Conservation (phyloP, 2,113 vertebrate species). For the Plecotus auritus region DNA sequence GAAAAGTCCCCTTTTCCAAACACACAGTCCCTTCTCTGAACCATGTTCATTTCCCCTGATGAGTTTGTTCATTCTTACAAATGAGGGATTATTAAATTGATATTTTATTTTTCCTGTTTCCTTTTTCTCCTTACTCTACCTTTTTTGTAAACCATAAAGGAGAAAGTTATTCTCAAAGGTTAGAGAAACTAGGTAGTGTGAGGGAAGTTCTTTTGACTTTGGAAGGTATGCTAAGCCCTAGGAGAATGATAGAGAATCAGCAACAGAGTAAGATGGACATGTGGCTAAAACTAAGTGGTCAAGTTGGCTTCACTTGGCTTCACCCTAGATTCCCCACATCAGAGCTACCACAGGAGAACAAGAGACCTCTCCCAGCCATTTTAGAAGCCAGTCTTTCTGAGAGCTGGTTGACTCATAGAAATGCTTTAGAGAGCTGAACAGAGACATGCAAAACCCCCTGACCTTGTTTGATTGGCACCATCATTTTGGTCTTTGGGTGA, state of each 20-base stretch:
- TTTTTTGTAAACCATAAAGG: constrained; percentile 17
- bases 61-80: background rate
- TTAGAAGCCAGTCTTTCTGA: background rate
- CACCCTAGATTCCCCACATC: background rate
- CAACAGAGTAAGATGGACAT: background rate
- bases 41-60: background rate
- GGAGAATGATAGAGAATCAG: background rate
- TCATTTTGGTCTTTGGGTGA: background rate
- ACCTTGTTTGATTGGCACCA: background rate
- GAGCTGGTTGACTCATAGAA: background rate
- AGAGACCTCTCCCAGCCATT: background rate
- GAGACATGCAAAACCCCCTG: background rate
- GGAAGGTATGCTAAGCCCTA: background rate
- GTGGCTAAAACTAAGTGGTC: background rate
- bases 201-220: background rate
- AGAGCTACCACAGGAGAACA: background rate
- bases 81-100: background rate
- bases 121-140: background rate
- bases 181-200: background rate
- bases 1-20: constrained; percentile 16
- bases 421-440: background rate
- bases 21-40: background rate
- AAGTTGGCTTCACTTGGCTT: background rate
- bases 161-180: constrained; percentile 1
- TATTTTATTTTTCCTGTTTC: background rate